Percentiles rank a stretch among this genome's conserved stretches.
Evolutionary conservation across 1,140 invertebrate genomes (phyloP).

Genomic region (Sesamia nonagrioides): DNA sequence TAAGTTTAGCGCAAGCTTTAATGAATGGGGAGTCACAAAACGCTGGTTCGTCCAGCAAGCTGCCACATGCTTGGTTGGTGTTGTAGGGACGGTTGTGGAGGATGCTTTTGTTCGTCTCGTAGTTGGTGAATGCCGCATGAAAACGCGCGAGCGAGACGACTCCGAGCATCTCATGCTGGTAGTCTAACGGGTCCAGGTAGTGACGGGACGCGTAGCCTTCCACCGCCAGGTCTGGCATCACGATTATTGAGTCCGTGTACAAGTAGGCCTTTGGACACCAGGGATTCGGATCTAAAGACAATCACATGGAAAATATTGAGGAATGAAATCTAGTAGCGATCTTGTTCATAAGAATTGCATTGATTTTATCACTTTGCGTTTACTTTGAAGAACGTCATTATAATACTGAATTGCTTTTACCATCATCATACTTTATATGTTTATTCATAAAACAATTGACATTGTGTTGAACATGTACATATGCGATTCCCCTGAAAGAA

Average conservation of each 20-base stretch:
- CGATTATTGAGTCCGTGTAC: constrained; percentile 67
- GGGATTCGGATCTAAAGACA: constrained; percentile 61
- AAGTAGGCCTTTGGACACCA: constrained; percentile 68
- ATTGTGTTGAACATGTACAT: no score
- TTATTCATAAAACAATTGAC: no score
- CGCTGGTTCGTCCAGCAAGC: constrained; percentile 61
- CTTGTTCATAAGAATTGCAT: no score
- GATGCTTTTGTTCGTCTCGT: constrained; percentile 59
- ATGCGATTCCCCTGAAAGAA: no score
- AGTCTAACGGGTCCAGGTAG: constrained; percentile 59
- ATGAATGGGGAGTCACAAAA: constrained; percentile 71
- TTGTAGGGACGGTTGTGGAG: constrained; percentile 46
- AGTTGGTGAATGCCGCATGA: constrained; percentile 74
- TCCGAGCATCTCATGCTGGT: constrained; percentile 61
- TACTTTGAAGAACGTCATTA: no score
- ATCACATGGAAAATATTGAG: not conserved
- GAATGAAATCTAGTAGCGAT: no score
- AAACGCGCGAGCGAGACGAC: constrained; percentile 68
- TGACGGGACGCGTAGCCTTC: constrained; percentile 65
- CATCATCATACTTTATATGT: no score
- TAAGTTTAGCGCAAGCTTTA: constrained; percentile 65
- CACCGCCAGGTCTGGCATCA: constrained; percentile 68
- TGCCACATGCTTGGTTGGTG: constrained; percentile 57
- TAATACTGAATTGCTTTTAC: no score
- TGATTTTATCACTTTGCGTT: no score